These are phyloP conservation scores for Pimpla rufipes DNA, from an alignment of 2,888 invertebrate genomes.

Conservation along the genomic window DNA sequence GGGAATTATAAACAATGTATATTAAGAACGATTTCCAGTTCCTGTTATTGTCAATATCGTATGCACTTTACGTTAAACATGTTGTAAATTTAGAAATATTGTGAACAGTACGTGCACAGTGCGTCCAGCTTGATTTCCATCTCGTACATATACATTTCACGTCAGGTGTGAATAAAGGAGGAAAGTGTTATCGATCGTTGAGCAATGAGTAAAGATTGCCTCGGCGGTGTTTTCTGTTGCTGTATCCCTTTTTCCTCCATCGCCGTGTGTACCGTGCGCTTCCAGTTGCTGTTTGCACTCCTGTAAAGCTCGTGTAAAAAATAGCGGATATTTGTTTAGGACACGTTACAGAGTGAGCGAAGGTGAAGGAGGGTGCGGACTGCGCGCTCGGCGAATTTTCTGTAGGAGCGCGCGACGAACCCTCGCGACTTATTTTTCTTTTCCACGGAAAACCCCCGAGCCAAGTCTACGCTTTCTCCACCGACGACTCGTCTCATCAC, in stretches of 20 bases:
- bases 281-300: slow-evolving; percentile 60
- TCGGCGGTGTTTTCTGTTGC: background rate
- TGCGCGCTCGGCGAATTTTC: slow-evolving; percentile 45
- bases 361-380: slow-evolving; percentile 40
- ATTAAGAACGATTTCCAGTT: no score
- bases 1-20: no score
- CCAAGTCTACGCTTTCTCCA: slow-evolving; percentile 1
- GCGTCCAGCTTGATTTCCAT: no score
- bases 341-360: slow-evolving; percentile 69
- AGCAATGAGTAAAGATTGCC: slow-evolving; percentile 6
- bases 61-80: no score
- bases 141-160: no score
- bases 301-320: slow-evolving; percentile 72
- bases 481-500: slow-evolving; percentile 21
- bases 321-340: slow-evolving; percentile 78
- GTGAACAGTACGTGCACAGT: no score
- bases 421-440: slow-evolving; percentile 42
- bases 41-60: no score
- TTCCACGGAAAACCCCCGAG: slow-evolving; percentile 29
- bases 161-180: background rate
- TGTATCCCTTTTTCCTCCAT: background rate
- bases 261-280: slow-evolving; percentile 27
- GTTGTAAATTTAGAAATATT: no score
- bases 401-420: slow-evolving; percentile 38
- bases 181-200: slow-evolving; percentile 25